phyloP scores from a whole-genome alignment of 2,113 vertebrate species.

The Tursiops truncatus region DNA sequence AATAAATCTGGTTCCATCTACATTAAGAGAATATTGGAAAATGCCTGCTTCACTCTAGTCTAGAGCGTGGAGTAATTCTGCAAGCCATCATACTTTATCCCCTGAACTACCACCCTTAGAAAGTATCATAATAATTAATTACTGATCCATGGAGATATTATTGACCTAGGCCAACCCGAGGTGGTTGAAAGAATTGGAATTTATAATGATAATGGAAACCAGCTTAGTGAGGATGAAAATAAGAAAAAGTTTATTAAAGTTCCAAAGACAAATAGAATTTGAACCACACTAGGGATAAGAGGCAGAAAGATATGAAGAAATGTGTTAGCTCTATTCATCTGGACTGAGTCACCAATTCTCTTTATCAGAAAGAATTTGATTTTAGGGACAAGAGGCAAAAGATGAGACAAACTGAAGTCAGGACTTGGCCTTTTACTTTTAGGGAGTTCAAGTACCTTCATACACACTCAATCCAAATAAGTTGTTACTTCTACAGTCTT shows the following conservation, averaged over 20 bases:
- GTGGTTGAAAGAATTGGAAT: neutral
- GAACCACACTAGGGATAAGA: neutral
- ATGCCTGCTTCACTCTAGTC: neutral
- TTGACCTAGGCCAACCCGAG: neutral
- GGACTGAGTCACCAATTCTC: neutral
- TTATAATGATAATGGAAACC: slow-evolving; percentile 1
- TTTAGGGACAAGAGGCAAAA: neutral
- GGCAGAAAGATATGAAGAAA: neutral
- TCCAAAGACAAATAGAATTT: neutral
- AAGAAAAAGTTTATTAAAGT: slow-evolving; percentile 60
- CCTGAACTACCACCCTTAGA: neutral
- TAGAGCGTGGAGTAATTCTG: neutral
- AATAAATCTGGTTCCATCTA: neutral
- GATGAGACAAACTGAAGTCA: neutral
- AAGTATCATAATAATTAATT: neutral
- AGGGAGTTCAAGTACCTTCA: neutral
- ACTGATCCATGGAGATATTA: neutral
- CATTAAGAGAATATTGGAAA: neutral
- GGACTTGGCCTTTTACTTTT: neutral
- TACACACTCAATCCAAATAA: neutral
- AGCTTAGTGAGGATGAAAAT: slow-evolving; percentile 43
- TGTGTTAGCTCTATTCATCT: neutral
- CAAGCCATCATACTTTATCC: no score
- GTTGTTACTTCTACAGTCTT: neutral
- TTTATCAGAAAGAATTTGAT: neutral